These are phyloP conservation scores for Neolamprologus caudopunctatus DNA, from an alignment of 2,113 vertebrate genomes.

Conservation along the genomic window DNA sequence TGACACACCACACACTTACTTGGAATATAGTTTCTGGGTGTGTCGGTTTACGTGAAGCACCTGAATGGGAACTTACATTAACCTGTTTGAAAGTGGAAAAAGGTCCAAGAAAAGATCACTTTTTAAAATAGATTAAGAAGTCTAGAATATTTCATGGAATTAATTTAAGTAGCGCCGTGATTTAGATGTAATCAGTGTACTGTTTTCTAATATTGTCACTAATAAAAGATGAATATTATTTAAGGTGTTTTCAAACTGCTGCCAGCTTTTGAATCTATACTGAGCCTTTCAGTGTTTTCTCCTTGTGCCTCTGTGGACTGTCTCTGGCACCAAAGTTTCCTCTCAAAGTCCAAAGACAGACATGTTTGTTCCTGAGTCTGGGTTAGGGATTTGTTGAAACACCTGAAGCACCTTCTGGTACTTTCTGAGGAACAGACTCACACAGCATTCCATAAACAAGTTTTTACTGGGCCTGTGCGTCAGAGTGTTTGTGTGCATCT, in stretches of 20 bases:
- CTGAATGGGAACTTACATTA: not conserved
- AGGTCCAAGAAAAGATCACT: fast-evolving
- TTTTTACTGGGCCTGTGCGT: no score
- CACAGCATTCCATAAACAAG: no score
- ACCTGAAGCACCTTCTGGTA: no score
- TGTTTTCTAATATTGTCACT: not conserved
- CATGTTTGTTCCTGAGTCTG: no score
- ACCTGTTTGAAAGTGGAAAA: no score
- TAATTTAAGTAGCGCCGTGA: no score
- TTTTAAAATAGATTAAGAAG: not conserved
- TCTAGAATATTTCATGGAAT: not conserved
- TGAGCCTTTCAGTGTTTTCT: not conserved
- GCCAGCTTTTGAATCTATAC: fast-evolving
- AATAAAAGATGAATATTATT: fast-evolving
- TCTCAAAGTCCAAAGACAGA: no score
- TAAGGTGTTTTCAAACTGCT: fast-evolving
- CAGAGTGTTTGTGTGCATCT: no score
- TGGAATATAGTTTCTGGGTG: not conserved
- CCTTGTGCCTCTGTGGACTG: not conserved
- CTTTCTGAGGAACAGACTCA: no score
- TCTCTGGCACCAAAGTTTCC: not conserved
- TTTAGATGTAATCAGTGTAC: fast-evolving
- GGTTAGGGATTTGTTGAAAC: no score
- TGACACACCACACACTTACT: not conserved
- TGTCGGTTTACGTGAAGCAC: fast-evolving